Percentiles rank a stretch among this genome's conserved stretches.
phyloP scores from a whole-genome alignment of 2,797 vertebrate species.

The Aeoliscus strigatus region DNA sequence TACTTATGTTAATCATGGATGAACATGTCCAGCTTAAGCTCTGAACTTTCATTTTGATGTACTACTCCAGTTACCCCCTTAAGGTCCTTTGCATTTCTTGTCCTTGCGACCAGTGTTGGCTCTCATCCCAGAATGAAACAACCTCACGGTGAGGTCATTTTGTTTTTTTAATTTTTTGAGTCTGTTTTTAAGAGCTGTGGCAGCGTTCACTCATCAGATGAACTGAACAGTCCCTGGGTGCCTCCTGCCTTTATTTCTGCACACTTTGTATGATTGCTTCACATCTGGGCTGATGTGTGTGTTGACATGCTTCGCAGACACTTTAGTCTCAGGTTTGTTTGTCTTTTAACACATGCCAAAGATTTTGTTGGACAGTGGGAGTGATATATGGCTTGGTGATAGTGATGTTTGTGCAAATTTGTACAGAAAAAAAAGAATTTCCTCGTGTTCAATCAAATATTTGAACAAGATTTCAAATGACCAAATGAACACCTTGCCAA shows the following conservation, averaged over 20 bases:
- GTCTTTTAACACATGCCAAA: conserved; percentile 8
- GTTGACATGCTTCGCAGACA: conserved; percentile 31
- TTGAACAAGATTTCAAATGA: too few relatives aligned
- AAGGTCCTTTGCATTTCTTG: neutral
- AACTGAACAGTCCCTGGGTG: conserved; percentile 1
- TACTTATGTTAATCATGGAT: too few relatives aligned
- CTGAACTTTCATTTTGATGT: neutral
- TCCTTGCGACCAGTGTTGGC: conserved; percentile 8
- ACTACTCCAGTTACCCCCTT: neutral
- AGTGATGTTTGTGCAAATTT: neutral
- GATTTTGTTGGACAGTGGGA: conserved; percentile 17
- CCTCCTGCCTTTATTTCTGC: conserved; percentile 9
- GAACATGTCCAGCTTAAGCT: neutral
- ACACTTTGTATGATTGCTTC: conserved; percentile 28
- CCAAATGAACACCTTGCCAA: too few relatives aligned
- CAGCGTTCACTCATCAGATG: conserved; percentile 13
- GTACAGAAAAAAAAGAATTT: too few relatives aligned
- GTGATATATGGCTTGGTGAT: conserved; percentile 6
- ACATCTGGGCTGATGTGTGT: conserved; percentile 23
- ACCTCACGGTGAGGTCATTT: conserved; percentile 24
- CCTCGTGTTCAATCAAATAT: too few relatives aligned
- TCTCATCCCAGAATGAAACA: conserved; percentile 31
- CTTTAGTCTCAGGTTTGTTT: conserved; percentile 21
- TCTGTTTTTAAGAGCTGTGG: conserved; percentile 11
- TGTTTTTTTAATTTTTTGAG: too few relatives aligned